Percentiles rank a stretch among this genome's conserved stretches.
Conservation (phyloP, 2,797 vertebrate genomes). For the Morelia viridis region DNA sequence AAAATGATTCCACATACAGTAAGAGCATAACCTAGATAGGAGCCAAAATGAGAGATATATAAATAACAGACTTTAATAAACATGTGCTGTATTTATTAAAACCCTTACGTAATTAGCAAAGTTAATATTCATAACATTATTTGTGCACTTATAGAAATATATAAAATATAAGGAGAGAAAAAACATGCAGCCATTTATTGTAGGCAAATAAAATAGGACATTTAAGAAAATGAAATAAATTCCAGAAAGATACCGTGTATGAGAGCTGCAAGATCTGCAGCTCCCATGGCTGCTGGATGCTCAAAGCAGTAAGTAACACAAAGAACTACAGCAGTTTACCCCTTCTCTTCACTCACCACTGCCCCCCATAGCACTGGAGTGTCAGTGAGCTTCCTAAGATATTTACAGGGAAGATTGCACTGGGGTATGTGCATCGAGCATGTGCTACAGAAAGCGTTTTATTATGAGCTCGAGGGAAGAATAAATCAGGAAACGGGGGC, state of each 20-base stretch:
- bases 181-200: background rate
- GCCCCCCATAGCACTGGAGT: background rate
- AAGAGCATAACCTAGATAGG: background rate
- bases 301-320: background rate
- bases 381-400: background rate
- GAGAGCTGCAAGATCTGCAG: background rate
- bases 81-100: accelerated
- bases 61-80: background rate
- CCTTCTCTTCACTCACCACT: background rate
- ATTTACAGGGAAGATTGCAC: background rate
- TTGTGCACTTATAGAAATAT: background rate
- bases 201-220: background rate
- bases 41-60: background rate
- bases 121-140: background rate
- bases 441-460: background rate
- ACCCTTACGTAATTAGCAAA: background rate
- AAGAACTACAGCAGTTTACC: background rate
- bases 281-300: background rate
- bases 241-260: background rate
- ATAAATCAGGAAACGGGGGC: too few relatives aligned
- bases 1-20: background rate
- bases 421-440: background rate
- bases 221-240: background rate
- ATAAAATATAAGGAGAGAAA: background rate
- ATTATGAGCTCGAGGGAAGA: background rate